Base-by-base conservation (phyloP, 2,113 vertebrate species). In the Nerophis ophidion region DNA sequence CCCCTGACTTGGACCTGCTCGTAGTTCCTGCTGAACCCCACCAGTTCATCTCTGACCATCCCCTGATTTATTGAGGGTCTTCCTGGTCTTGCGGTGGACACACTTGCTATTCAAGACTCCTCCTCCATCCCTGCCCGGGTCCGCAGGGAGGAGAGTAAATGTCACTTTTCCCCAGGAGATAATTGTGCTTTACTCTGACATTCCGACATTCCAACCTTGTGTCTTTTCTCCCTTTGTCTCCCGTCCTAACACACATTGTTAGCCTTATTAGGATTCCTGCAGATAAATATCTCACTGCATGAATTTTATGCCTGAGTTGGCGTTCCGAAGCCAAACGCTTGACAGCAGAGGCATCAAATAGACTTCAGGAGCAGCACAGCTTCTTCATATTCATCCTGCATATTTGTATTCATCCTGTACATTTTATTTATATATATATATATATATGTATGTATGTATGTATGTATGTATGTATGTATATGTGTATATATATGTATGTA, bases 131-230 rank as follows among this genome's bases (percentile, higher is more conserved):
- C 71, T 72, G 46, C 75, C 33, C 36, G 40, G 26, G 46, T 70
- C 74, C 40, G 5, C 3, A 1, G 81, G 63, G 61, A 82, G 79
- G 72, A 38, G 1, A 73, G 63, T 51, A 79, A 83, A 80, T 76
- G 68, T 66, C 61, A 51, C 57, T 70, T 65, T 64, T 60, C 33
- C 15, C 69, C 16, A 19, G 7, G 46, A 79, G 75, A 84, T 87
- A 87, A 87, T 86, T 86, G 83, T 45, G 44, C 74, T 58, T 73
- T 61, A 36, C 36, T 66, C 64, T 72, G 83, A 81, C 83, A 75
- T 57, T 33, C 75, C 75, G 78, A 75, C 83, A 79, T 66, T 56
- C 72, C 72, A 71, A 70, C 74, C 68, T 76, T 69, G 64, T 45
- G 64, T 72, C 53, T 73, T 72, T 63, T 79, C 68, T 65, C 52